phyloP scores from a whole-genome alignment of 2,797 vertebrate species.

The Bradypodion pumilum region DNA sequence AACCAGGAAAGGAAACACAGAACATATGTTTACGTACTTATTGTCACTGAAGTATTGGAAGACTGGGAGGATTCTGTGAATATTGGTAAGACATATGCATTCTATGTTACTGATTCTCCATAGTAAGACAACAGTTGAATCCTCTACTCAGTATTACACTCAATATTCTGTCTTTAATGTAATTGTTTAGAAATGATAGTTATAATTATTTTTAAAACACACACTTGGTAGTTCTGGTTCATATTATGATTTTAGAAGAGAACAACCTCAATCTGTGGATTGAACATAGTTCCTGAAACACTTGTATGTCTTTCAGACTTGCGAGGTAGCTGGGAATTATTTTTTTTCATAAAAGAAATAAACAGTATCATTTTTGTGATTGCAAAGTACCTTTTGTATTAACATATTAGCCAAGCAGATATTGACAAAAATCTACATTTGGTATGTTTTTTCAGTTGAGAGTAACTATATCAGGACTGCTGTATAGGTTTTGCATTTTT shows the following conservation, averaged over 20 bases:
- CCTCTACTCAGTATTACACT: neutral
- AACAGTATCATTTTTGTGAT: neutral
- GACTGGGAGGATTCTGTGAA: conserved; percentile 99
- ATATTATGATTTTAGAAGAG: neutral
- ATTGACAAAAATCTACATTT: neutral
- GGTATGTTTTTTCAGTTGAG: neutral
- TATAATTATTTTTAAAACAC: neutral
- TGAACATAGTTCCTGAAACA: neutral
- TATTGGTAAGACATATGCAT: conserved; percentile 83
- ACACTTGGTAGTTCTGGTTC: neutral
- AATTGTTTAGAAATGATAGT: neutral
- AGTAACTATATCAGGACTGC: neutral
- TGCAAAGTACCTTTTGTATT: neutral
- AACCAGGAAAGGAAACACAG: conserved; percentile 97
- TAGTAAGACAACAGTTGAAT: neutral
- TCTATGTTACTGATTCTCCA: neutral
- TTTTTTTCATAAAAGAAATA: neutral
- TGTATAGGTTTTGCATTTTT: neutral
- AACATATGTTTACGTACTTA: conserved; percentile 96
- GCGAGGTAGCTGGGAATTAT: neutral
- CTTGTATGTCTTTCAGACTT: neutral
- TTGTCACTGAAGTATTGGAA: conserved; percentile 95
- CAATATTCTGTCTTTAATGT: neutral
- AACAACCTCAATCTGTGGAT: neutral
- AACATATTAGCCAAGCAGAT: neutral